A percentile compares a stretch with the other conserved stretches of the same genome.
phyloP scores from a whole-genome alignment of 1,140 invertebrate species.

The Trigoniulus corallinus region DNA sequence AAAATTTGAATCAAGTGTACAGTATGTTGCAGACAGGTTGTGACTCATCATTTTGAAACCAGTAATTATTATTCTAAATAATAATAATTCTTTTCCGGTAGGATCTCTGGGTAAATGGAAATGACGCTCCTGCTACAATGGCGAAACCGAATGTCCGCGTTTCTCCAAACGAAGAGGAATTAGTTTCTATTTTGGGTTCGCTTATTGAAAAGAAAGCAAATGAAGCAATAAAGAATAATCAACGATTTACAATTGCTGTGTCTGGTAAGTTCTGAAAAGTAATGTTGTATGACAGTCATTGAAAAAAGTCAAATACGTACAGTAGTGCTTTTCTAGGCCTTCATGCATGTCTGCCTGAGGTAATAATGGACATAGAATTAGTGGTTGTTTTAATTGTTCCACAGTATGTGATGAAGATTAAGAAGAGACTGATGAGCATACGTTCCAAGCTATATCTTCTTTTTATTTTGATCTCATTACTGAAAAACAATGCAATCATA shows the following conservation, averaged over 20 bases:
- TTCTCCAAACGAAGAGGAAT: slow-evolving; percentile 25
- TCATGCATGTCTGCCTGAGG: slow-evolving; percentile 9
- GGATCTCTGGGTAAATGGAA: not conserved
- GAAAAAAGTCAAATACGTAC: not conserved
- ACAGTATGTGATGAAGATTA: too few species aligned
- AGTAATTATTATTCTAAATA: too few species aligned
- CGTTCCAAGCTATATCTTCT: too few species aligned
- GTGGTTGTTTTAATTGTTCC: slow-evolving; percentile 6
- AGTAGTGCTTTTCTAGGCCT: slow-evolving; percentile 13
- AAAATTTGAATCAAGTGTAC: too few species aligned
- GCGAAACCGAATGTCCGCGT: not conserved
- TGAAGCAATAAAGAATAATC: slow-evolving; percentile 31
- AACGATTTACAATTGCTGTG: slow-evolving; percentile 46
- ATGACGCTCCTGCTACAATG: not conserved
- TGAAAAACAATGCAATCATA: too few species aligned
- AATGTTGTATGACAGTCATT: slow-evolving; percentile 2
- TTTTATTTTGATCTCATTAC: too few species aligned
- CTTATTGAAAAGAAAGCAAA: slow-evolving; percentile 35
- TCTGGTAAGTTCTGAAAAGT: slow-evolving; percentile 37
- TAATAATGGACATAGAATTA: slow-evolving; percentile 6
- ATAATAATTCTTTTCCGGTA: too few species aligned
- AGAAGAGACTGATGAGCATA: slow-evolving; percentile 8
- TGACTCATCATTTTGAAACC: too few species aligned
- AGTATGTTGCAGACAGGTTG: too few species aligned
- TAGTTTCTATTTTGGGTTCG: slow-evolving; percentile 29